Conservation (phyloP, 2,888 invertebrate species). For the Metallyticus violacea region DNA sequence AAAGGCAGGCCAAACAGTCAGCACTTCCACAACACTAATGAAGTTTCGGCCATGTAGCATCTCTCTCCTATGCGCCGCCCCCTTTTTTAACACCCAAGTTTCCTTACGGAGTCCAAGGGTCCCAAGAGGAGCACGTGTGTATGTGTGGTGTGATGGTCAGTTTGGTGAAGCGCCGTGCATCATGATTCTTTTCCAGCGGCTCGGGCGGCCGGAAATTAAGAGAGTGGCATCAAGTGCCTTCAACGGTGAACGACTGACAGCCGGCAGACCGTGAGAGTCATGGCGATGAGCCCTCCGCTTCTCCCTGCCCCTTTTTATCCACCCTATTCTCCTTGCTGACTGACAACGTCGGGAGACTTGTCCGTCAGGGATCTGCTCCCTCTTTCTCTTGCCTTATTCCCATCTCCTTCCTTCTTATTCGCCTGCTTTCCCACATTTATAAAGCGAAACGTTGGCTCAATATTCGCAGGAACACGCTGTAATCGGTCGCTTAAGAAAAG, state of each 20-base stretch:
- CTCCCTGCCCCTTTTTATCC: neutral
- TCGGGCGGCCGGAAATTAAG: slow-evolving; percentile 30
- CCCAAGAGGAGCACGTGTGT: neutral
- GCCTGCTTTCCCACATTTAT: neutral
- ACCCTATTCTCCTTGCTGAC: slow-evolving; percentile 1
- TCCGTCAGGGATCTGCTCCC: neutral
- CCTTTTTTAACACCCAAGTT: neutral
- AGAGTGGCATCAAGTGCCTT: slow-evolving; percentile 23
- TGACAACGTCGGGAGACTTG: neutral
- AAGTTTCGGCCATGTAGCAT: slow-evolving; percentile 26
- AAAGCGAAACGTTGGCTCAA: neutral
- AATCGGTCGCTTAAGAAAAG: no score
- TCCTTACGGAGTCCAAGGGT: neutral
- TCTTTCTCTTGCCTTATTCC: no score
- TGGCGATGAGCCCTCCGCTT: slow-evolving; percentile 21
- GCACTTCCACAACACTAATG: slow-evolving; percentile 33
- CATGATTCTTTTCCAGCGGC: slow-evolving; percentile 10
- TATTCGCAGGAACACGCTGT: no score
- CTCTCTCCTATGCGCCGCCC: neutral
- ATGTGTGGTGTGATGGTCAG: slow-evolving; percentile 15
- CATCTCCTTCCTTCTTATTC: neutral
- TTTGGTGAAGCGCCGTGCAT: neutral
- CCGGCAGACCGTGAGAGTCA: slow-evolving; percentile 17
- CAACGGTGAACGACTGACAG: slow-evolving; percentile 8
- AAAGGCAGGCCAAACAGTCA: slow-evolving; percentile 32